phyloP scores from a whole-genome alignment of 2,797 vertebrate species.

The Cyprinella venusta region DNA sequence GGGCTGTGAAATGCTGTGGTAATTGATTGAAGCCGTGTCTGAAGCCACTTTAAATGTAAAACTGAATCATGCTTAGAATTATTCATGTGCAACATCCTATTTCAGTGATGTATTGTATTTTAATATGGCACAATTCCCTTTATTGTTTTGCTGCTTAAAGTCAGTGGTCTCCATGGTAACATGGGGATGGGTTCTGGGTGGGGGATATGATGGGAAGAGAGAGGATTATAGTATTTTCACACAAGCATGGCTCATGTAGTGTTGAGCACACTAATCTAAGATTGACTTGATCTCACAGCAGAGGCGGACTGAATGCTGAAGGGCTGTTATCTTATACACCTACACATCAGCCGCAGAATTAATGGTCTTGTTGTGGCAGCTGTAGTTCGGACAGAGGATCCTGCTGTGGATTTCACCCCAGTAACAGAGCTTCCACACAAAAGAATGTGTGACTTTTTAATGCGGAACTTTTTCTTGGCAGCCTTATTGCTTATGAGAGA shows the following conservation, averaged over 20 bases:
- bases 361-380: neutral
- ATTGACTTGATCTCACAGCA: conserved; percentile 13
- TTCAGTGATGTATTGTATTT: neutral
- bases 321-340: conserved; percentile 10
- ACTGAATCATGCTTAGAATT: conserved; percentile 2
- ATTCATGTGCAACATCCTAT: neutral
- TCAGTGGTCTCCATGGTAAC: conserved; percentile 18
- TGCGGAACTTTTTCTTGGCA: neutral
- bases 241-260: conserved; percentile 10
- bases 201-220: conserved; percentile 6
- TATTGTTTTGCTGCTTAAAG: conserved; percentile 11
- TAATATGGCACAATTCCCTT: neutral
- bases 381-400: conserved; percentile 6
- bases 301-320: conserved; percentile 1
- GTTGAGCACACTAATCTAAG: conserved; percentile 22
- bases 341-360: conserved; percentile 22
- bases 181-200: neutral
- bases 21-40: conserved; percentile 1
- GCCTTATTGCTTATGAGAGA: neutral
- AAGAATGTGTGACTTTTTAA: conserved; percentile 4
- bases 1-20: neutral
- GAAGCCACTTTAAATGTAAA: conserved; percentile 27
- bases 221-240: conserved; percentile 33
- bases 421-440: neutral
- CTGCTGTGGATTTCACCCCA: neutral